Conservation (phyloP, 2,888 invertebrate genomes). For the Drosophila acutilabella region DNA sequence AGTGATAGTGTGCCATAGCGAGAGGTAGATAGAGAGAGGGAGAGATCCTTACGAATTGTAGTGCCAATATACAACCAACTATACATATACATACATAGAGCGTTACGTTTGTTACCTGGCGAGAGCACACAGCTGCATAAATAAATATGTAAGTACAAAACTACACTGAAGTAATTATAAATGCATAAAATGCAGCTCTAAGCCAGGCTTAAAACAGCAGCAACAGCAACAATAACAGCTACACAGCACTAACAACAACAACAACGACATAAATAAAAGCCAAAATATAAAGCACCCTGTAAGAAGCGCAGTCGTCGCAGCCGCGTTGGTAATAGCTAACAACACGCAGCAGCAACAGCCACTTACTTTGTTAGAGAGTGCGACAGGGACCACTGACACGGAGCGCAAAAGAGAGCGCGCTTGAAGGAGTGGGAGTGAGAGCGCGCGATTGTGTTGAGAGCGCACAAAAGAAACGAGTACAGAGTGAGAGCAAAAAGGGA, state of each 20-base stretch:
- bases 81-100: slow-evolving; percentile 13
- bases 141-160: slow-evolving; percentile 31
- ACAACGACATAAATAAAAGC: slow-evolving; percentile 57
- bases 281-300: slow-evolving; percentile 74
- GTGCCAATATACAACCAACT: slow-evolving; percentile 45
- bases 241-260: slow-evolving; percentile 8
- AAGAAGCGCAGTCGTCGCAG: slow-evolving; percentile 58
- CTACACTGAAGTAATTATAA: slow-evolving; percentile 72
- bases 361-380: slow-evolving; percentile 44
- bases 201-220: slow-evolving; percentile 55
- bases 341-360: slow-evolving; percentile 35
- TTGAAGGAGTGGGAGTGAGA: slow-evolving; percentile 7
- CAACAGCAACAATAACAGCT: slow-evolving; percentile 6
- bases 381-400: slow-evolving; percentile 2
- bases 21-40: slow-evolving; percentile 18
- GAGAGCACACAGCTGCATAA: slow-evolving; percentile 43
- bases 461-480: slow-evolving; percentile 25
- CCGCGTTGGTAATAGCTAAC: slow-evolving; percentile 65
- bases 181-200: slow-evolving; percentile 73
- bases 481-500: slow-evolving; percentile 76
- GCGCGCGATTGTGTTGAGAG: slow-evolving; percentile 24
- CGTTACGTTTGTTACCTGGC: slow-evolving; percentile 43
- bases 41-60: slow-evolving; percentile 60
- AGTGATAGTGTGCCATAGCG: slow-evolving; percentile 60
- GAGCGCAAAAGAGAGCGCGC: slow-evolving; percentile 9